Evolutionary conservation across 1,140 invertebrate species (phyloP), one percentile per base, ranked within the genome.

Genomic region (Rhynchophorus ferrugineus): DNA sequence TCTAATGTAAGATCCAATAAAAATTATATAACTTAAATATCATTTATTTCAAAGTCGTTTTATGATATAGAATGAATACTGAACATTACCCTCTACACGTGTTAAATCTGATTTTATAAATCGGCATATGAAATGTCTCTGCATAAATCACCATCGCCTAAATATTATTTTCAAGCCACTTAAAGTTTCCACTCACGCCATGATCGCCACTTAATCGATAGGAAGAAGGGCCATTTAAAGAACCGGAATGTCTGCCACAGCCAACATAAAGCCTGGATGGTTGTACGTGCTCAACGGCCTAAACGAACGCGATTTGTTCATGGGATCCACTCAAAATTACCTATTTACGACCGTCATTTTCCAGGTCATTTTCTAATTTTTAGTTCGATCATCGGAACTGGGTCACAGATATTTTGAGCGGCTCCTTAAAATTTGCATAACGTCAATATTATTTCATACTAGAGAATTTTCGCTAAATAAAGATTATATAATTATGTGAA

Each of bases 251-350:
- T 38, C 36, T 38, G 16, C 9, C 33, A 34, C 33, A 34, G 13
- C 9, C 13, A 16, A 38, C 36, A 38, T 38, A 38, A 38, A 38
- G 36, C 16, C n/a, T 16, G 36, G 36, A n/a, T 2, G 36, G 7
- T 14, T 16, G 36, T 38, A 38, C 36, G 36, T 38, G 36, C 36
- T 38, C 36, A 38, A 38, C 36, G n/a, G 36, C 36, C 36, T 38
- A 38, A 38, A 38, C n/a, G 36, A 11, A 8, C 8, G 8, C 8
- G 14, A 37, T 37, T 29, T 29, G 24, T 29, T 11, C 24, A 29
- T 29, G 11, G 5, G 24, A 29, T 29, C 24, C 24, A 29, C 24
- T 29, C 11, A 29, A 29, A 29, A 29, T 29, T 29, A 29, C 24
- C 24, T 29, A 29, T 29, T 29, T 29, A 29, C 24, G 24, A 29